Evolutionary conservation across 1,140 invertebrate species (phyloP).

Genomic region (Sycobia sp.): DNA sequence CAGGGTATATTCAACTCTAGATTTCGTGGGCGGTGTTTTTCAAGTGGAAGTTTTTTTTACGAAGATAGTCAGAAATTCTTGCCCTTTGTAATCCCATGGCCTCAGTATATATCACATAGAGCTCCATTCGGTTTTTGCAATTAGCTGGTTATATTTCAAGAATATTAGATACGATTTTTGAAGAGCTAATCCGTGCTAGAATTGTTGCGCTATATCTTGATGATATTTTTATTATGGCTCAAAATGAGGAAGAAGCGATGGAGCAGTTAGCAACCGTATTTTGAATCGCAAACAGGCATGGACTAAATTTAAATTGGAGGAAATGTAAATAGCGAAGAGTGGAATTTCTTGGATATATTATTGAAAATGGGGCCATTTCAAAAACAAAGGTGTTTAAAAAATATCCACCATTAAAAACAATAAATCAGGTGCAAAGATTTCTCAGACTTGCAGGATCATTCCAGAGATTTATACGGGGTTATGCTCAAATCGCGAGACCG

Average conservation of each 20-base stretch:
- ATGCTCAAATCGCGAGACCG: slow-evolving; percentile 8
- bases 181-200: neutral
- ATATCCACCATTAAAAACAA: slow-evolving; percentile 4
- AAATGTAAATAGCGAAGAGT: slow-evolving; percentile 46
- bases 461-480: no score
- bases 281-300: slow-evolving; percentile 42
- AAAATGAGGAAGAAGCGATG: neutral
- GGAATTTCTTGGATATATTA: slow-evolving; percentile 48
- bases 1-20: neutral
- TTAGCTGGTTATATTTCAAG: neutral
- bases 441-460: slow-evolving; percentile 24
- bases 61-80: slow-evolving; percentile 12
- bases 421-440: no score
- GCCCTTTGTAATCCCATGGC: slow-evolving; percentile 1
- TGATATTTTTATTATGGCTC: slow-evolving; percentile 16
- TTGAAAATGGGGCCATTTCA: slow-evolving; percentile 42
- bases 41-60: neutral
- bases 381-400: no score
- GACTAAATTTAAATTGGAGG: slow-evolving; percentile 51
- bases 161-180: neutral
- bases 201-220: slow-evolving; percentile 15
- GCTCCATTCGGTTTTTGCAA: slow-evolving; percentile 19
- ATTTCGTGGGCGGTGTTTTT: slow-evolving; percentile 17
- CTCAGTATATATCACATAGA: slow-evolving; percentile 1
- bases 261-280: slow-evolving; percentile 40